Evolutionary conservation across 2,888 invertebrate species (phyloP).

Genomic region (Thecophora atra): DNA sequence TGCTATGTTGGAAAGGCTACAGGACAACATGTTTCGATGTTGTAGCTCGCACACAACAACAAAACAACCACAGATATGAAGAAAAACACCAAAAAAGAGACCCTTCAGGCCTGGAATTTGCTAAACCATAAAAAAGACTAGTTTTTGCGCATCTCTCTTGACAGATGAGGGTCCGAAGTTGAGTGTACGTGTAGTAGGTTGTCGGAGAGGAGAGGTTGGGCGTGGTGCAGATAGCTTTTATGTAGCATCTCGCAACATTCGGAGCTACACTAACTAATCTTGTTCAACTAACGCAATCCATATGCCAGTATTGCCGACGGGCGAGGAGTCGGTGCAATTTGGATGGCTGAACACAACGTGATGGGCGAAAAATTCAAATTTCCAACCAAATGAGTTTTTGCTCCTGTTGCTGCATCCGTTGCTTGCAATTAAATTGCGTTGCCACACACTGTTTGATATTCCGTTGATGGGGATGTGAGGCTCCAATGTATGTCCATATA

Average conservation of each 20-base stretch:
- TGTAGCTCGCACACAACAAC: background rate
- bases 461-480: background rate
- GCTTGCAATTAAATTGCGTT: constrained; percentile 44
- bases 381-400: constrained; percentile 45
- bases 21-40: background rate
- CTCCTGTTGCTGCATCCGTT: constrained; percentile 36
- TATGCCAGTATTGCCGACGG: background rate
- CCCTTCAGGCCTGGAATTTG: constrained; percentile 27
- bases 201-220: background rate
- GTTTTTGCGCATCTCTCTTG: constrained; percentile 1
- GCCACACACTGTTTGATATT: background rate
- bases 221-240: background rate
- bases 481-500: background rate
- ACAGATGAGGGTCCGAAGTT: background rate
- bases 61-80: background rate
- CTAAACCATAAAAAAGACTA: constrained; percentile 24
- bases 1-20: constrained; percentile 11
- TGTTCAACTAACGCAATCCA: background rate
- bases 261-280: background rate
- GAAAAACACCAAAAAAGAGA: background rate
- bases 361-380: constrained; percentile 46
- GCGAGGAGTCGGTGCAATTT: background rate
- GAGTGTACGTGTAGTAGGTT: background rate
- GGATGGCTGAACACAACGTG: constrained; percentile 27
- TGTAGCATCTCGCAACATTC: constrained; percentile 6